Evolutionary conservation across 2,797 vertebrate genomes (phyloP).

Genomic region (Limnodromus scolopaceus): DNA sequence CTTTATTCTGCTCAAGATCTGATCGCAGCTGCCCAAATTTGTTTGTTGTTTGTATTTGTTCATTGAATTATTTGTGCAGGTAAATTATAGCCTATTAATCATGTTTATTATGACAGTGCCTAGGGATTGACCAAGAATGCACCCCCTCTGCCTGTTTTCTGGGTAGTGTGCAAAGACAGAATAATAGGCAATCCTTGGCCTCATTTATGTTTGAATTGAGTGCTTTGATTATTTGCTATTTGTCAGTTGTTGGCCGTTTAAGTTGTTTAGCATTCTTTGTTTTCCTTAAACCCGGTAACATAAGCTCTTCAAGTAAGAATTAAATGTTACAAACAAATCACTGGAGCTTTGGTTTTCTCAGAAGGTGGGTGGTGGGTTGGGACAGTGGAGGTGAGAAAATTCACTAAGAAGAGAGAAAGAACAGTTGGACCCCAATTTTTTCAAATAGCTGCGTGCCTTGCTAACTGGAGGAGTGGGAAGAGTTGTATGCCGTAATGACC

Average conservation of each 20-base stretch:
- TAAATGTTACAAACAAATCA: conserved; percentile 30
- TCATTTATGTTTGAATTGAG: conserved; percentile 62
- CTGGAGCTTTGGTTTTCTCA: background rate
- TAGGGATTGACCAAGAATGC: conserved; percentile 49
- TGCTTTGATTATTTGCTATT: conserved; percentile 69
- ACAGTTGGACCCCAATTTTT: conserved; percentile 14
- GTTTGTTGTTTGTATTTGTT: conserved; percentile 61
- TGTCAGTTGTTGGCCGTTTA: conserved; percentile 36
- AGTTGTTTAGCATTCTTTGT: conserved; percentile 50
- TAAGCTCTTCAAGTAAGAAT: conserved; percentile 40
- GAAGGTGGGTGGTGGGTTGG: conserved; percentile 45
- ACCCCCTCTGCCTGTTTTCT: conserved; percentile 29
- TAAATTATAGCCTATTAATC: conserved; percentile 69
- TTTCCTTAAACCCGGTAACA: conserved; percentile 21
- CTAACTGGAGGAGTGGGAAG: background rate
- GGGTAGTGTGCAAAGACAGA: conserved; percentile 34
- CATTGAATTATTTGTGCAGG: conserved; percentile 66
- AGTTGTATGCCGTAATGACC: background rate
- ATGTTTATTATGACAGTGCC: conserved; percentile 61
- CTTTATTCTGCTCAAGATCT: conserved; percentile 57
- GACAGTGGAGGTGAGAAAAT: conserved; percentile 40
- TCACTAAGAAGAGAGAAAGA: conserved; percentile 5
- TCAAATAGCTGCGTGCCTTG: background rate
- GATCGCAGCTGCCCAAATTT: conserved; percentile 28
- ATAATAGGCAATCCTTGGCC: conserved; percentile 58